These are phyloP conservation scores for Theristicus caerulescens DNA, from an alignment of 2,113 vertebrate species.

Conservation along the genomic window DNA sequence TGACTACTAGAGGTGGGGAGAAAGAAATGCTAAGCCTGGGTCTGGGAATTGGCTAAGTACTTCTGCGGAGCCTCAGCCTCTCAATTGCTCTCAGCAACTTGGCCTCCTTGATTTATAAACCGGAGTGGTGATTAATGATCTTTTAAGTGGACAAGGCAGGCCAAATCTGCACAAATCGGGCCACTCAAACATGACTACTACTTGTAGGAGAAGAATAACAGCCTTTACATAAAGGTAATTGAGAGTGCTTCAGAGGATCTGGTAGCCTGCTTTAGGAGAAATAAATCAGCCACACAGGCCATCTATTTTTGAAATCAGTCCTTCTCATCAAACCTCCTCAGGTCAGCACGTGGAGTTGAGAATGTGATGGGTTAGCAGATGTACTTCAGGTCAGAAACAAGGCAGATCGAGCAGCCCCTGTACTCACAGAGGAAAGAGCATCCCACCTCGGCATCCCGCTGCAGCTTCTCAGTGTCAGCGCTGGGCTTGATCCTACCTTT, in stretches of 20 bases:
- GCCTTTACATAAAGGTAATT: slow-evolving; percentile 75
- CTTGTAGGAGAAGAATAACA: slow-evolving; percentile 79
- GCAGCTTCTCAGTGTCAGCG: background rate
- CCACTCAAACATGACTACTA: slow-evolving; percentile 81
- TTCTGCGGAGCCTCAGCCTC: slow-evolving; percentile 86
- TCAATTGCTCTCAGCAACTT: slow-evolving; percentile 83
- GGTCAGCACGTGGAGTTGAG: slow-evolving; percentile 25
- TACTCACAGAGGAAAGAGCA: background rate
- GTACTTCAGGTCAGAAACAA: background rate
- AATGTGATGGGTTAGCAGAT: background rate
- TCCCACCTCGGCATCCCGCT: background rate
- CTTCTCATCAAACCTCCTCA: slow-evolving; percentile 62
- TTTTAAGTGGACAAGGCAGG: slow-evolving; percentile 94
- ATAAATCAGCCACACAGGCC: slow-evolving; percentile 80
- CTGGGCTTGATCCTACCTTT: background rate
- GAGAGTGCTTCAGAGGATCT: slow-evolving; percentile 71
- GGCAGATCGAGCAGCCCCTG: too few species aligned
- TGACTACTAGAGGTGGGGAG: slow-evolving; percentile 76
- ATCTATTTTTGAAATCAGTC: slow-evolving; percentile 72
- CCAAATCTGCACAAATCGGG: slow-evolving; percentile 78
- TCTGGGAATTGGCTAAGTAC: slow-evolving; percentile 97
- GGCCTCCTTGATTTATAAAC: slow-evolving; percentile 95
- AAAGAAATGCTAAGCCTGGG: slow-evolving; percentile 82
- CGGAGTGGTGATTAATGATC: slow-evolving; percentile 92
- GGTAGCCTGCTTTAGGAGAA: slow-evolving; percentile 77